Conservation (phyloP, 2,797 vertebrate genomes). For the Brotula barbata region DNA sequence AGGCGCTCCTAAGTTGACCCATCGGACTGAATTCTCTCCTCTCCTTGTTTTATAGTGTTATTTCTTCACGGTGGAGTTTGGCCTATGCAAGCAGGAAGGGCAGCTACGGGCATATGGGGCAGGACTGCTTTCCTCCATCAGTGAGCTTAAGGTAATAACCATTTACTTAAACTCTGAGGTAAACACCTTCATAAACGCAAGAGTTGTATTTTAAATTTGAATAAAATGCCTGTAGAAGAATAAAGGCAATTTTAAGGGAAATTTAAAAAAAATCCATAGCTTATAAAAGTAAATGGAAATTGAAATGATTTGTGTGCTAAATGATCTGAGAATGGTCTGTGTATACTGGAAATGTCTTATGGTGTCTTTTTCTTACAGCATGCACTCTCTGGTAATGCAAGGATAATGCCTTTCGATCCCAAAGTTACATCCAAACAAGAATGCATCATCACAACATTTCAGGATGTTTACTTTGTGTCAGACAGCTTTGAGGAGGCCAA, state of each 20-base stretch:
- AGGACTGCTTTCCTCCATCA: conserved; percentile 94
- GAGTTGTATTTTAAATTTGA: too few species aligned
- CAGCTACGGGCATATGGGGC: conserved; percentile 93
- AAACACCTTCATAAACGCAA: too few species aligned
- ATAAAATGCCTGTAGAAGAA: conserved; percentile 2
- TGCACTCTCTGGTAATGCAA: conserved; percentile 87
- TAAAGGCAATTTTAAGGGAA: too few species aligned
- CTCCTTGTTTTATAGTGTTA: conserved; percentile 91
- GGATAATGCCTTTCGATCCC: conserved; percentile 91
- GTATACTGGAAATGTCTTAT: too few species aligned
- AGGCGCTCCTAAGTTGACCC: not conserved
- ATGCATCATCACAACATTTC: conserved; percentile 95
- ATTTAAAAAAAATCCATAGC: too few species aligned
- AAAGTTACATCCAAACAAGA: conserved; percentile 90
- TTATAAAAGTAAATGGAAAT: too few species aligned
- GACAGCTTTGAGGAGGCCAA: conserved; percentile 97
- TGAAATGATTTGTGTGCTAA: too few species aligned
- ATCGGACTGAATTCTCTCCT: conserved; percentile 56
- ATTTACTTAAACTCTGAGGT: not conserved
- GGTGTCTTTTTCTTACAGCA: conserved; percentile 77
- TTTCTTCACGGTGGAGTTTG: conserved; percentile 98
- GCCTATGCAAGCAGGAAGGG: conserved; percentile 96
- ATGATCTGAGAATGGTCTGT: too few species aligned
- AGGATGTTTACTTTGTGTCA: conserved; percentile 94
- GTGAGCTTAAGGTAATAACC: conserved; percentile 85